phyloP scores from a whole-genome alignment of 2,888 invertebrate species.

The Ectobius pallidus region DNA sequence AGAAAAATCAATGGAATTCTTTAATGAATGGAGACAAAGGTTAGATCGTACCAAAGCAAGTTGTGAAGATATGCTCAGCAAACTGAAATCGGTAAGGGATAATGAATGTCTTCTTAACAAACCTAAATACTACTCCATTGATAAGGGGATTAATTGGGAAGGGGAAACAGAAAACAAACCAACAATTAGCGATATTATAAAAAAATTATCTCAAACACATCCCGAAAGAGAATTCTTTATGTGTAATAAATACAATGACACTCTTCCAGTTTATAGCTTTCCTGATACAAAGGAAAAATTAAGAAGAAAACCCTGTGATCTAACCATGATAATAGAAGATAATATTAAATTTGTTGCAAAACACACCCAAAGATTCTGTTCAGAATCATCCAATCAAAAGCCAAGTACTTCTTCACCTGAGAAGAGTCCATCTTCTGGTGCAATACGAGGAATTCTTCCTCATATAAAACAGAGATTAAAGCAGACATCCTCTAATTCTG shows the following conservation, averaged over 20 bases:
- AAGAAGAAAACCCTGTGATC: background rate
- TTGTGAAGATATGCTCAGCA: conserved; percentile 32
- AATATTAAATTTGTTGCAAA: background rate
- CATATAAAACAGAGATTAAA: conserved; percentile 33
- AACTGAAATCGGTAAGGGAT: conserved; percentile 27
- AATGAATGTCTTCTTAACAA: conserved; percentile 13
- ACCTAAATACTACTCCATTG: conserved; percentile 20
- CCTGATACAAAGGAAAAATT: background rate
- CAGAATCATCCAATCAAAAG: conserved; percentile 10
- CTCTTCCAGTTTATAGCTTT: background rate
- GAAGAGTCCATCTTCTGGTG: background rate
- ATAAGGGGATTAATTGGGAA: conserved; percentile 34
- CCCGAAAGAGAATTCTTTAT: conserved; percentile 25
- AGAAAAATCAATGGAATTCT: conserved; percentile 24
- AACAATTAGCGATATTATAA: conserved; percentile 32
- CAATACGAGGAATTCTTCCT: conserved; percentile 27
- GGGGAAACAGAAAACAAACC: conserved; percentile 15
- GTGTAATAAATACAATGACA: conserved; percentile 7
- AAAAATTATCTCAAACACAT: conserved; percentile 31
- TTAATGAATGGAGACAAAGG: conserved; percentile 31
- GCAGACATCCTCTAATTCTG: background rate
- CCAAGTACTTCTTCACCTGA: background rate
- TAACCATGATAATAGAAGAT: background rate
- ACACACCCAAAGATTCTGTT: conserved; percentile 14
- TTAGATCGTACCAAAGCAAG: conserved; percentile 31